Conservation (phyloP, 2,113 vertebrate genomes). For the Sitta europaea region DNA sequence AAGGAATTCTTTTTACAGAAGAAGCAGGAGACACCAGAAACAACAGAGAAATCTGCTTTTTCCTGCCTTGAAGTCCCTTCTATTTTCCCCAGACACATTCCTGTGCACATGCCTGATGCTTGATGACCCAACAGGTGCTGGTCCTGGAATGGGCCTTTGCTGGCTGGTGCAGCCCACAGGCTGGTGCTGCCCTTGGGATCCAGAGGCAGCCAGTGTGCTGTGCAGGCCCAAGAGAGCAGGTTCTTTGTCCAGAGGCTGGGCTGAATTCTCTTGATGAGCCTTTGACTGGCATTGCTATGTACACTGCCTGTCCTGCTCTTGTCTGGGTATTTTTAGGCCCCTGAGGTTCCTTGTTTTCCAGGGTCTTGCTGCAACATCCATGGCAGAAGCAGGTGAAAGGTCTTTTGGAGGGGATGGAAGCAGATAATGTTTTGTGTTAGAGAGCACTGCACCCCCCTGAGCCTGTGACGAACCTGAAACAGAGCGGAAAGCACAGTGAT, state of each 20-base stretch:
- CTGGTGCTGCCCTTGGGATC: background rate
- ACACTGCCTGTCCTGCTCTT: constrained; percentile 4
- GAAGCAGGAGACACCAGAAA: background rate
- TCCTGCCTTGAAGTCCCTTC: background rate
- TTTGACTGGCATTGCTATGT: background rate
- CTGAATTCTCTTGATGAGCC: background rate
- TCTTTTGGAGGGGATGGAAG: constrained; percentile 61
- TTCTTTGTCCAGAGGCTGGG: background rate
- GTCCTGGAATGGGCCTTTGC: background rate
- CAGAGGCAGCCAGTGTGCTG: background rate
- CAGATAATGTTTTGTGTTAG: background rate
- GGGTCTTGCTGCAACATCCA: background rate
- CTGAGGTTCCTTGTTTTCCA: constrained; percentile 23
- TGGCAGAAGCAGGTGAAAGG: constrained; percentile 66
- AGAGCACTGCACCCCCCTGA: background rate
- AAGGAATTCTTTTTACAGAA: background rate
- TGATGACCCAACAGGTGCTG: background rate
- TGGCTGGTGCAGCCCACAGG: background rate
- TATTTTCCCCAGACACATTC: background rate
- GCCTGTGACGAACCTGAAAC: constrained; percentile 32
- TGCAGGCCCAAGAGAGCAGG: background rate
- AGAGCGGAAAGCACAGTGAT: background rate
- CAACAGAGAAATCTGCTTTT: background rate
- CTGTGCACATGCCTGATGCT: background rate
- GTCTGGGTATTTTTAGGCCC: constrained; percentile 50